Evolutionary conservation across 2,888 invertebrate species (phyloP).

Genomic region (Minunthozetes semirufus): DNA sequence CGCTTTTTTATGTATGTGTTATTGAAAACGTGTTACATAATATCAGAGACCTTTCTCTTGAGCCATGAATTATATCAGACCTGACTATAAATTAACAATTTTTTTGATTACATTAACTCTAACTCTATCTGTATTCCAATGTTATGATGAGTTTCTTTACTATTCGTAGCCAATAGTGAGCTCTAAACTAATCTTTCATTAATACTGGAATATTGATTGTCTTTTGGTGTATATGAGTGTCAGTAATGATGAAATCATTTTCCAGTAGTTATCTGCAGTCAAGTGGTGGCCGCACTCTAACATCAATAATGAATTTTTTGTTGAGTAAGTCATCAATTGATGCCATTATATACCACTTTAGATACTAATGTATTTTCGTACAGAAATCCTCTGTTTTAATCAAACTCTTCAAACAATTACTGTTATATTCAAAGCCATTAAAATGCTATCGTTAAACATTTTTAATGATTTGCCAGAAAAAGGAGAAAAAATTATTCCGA

Average conservation of each 20-base stretch:
- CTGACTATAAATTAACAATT: conserved; percentile 4
- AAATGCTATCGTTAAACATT: neutral
- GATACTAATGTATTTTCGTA: neutral
- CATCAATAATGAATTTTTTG: conserved; percentile 14
- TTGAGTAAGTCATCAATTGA: conserved; percentile 1
- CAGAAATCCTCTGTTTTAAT: neutral
- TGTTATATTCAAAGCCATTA: neutral
- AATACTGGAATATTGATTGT: conserved; percentile 4
- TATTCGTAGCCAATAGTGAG: neutral
- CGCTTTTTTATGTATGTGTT: neutral
- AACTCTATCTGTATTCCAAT: neutral
- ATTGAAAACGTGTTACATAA: neutral
- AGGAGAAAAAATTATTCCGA: neutral
- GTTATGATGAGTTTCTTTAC: neutral
- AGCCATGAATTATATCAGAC: neutral
- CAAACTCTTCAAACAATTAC: conserved; percentile 6
- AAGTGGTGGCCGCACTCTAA: neutral
- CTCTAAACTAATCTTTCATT: conserved; percentile 1
- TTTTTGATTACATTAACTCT: neutral
- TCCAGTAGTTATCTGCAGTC: neutral
- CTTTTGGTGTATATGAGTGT: neutral
- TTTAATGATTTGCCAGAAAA: neutral
- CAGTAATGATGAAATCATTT: neutral
- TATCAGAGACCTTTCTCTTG: neutral
- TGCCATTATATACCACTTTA: neutral